These are phyloP conservation scores for Leucopsar rothschildi DNA, from an alignment of 2,113 vertebrate species.

Conservation along the genomic window DNA sequence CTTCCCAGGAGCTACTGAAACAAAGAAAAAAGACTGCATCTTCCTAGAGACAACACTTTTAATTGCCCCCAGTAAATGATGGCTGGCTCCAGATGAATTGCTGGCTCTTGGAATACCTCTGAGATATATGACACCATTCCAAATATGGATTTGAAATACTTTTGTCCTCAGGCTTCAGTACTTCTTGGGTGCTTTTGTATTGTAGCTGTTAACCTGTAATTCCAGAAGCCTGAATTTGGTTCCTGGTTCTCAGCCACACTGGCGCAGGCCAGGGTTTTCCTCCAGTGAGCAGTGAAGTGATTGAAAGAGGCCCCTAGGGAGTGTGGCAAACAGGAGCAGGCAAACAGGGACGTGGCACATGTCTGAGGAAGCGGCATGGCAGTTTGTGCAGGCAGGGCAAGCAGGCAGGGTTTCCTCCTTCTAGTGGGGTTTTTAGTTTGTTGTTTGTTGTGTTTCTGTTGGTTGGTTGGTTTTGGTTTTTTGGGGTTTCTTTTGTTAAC, in stretches of 20 bases:
- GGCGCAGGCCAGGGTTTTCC: too few relatives aligned
- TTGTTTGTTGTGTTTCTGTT: too few relatives aligned
- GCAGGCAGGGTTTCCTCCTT: too few relatives aligned
- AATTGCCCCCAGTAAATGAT: background rate
- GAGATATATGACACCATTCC: background rate
- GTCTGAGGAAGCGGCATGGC: too few relatives aligned
- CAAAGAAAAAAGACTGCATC: background rate
- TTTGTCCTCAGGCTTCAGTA: rapidly evolving
- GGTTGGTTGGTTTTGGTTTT: too few relatives aligned
- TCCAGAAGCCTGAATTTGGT: background rate
- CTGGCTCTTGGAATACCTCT: background rate
- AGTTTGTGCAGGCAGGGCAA: too few relatives aligned
- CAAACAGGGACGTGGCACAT: too few relatives aligned
- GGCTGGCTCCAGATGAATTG: background rate
- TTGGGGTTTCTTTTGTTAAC: too few relatives aligned
- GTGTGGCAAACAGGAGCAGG: too few relatives aligned
- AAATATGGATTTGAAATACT: background rate
- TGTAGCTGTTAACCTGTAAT: background rate
- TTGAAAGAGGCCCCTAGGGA: too few relatives aligned
- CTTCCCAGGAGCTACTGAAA: background rate
- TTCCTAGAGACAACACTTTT: background rate
- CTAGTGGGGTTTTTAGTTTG: too few relatives aligned
- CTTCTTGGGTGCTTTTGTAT: background rate
- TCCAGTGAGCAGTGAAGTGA: too few relatives aligned
- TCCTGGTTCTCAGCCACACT: background rate